A percentile compares a stretch with the other conserved stretches of the same genome.
Evolutionary conservation across 2,888 invertebrate genomes (phyloP).

Genomic region (Xylophagus ater): DNA sequence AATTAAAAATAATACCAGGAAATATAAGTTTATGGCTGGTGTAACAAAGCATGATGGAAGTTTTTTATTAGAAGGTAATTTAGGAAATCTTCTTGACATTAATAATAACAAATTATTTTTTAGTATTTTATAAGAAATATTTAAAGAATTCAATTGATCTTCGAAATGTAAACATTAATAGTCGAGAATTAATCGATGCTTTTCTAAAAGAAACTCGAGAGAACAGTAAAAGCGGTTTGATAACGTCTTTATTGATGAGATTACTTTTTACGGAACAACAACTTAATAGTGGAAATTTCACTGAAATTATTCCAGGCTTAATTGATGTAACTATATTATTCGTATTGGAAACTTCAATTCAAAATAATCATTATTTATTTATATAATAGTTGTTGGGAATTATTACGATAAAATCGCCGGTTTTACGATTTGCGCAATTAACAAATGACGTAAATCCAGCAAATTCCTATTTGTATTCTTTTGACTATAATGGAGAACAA

Average conservation of each 20-base stretch:
- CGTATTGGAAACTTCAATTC: neutral
- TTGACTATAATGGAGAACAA: conserved; percentile 40
- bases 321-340: conserved; percentile 39
- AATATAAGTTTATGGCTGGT: conserved; percentile 38
- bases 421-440: conserved; percentile 32
- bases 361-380: neutral
- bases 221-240: conserved; percentile 28
- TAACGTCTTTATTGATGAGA: conserved; percentile 34
- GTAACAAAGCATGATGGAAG: conserved; percentile 42
- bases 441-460: conserved; percentile 24
- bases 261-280: conserved; percentile 34
- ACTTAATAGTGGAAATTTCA: conserved; percentile 35
- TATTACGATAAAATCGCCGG: conserved; percentile 40
- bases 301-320: conserved; percentile 38
- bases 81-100: neutral
- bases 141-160: conserved; percentile 8
- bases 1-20: conserved; percentile 18
- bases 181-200: conserved; percentile 11
- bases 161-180: conserved; percentile 8
- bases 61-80: conserved; percentile 38
- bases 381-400: conserved; percentile 30
- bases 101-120: neutral
- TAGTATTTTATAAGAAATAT: neutral
- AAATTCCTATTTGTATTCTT: conserved; percentile 41
- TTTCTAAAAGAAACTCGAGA: conserved; percentile 22